Evolutionary conservation across 2,113 vertebrate genomes (phyloP), one percentile per base, ranked within the genome.

Genomic region (Grammomys surdaster): DNA sequence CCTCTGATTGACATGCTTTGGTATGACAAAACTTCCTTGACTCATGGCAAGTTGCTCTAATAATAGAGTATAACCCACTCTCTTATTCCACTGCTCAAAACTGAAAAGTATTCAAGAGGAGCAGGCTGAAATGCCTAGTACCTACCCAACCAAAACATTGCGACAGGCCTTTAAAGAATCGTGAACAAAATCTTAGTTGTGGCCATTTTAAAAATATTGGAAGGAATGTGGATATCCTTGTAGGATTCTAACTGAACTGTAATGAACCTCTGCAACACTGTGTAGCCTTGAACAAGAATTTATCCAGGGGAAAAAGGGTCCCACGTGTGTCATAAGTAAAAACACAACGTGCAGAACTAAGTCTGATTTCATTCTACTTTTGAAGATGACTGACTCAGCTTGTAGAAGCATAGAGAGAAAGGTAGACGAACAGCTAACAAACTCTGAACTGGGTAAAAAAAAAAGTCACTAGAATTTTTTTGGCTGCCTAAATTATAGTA

Each of bases 401-500:
- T 58, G 24, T 58, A 65, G 17, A 46, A 1, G 43, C 36, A 51
- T 0, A 77, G 28, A 91, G 60, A 93, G 54, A 88, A 87, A 60
- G 60, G 80, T 58, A 75, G 77, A 93, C 76, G 93, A 67, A 91
- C 24, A 60, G 88, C 24, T 40, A 67, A 70, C 60, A 88, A 72
- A 76, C 33, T 54, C 43, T 67, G 22, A 72, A 75, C 43, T 51
- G 77, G n/a, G 43, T 40, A 14, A 89, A 84, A 58, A 82, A 96
- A 65, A 40, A 58, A 46, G 51, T 36, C 67, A 36, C 56, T 63
- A 17, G 58, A 46, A 84, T 33, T 78, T 69, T 46, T 46, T 48
- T 95, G 69, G 91, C 28, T 96, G 60, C 31, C 88, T 96, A 88
- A 88, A 73, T 94, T 84, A 96, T 88, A 89, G 90, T 91, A 36